phyloP scores from a whole-genome alignment of 2,888 invertebrate genomes.

The Cryptocephalus moraei region DNA sequence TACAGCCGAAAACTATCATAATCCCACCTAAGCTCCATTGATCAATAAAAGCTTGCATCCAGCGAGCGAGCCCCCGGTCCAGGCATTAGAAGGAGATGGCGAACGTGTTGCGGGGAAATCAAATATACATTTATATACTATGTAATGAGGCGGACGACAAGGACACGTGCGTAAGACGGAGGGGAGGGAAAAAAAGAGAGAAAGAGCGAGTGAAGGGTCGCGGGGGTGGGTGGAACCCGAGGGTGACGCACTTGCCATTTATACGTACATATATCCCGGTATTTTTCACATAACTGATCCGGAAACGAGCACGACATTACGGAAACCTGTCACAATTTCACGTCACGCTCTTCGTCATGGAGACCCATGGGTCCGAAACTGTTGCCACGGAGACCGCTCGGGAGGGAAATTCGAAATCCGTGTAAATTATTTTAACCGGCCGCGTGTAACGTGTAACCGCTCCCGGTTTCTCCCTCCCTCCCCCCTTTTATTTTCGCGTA shows the following conservation, averaged over 20 bases:
- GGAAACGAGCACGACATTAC: too few species aligned
- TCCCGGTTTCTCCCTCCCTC: too few species aligned
- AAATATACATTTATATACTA: slow-evolving; percentile 24
- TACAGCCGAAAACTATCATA: slow-evolving; percentile 29
- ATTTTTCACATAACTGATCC: neutral
- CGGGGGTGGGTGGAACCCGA: slow-evolving; percentile 5
- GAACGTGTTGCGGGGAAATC: slow-evolving; percentile 14
- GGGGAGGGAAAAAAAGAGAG: slow-evolving; percentile 6
- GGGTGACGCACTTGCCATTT: slow-evolving; percentile 10
- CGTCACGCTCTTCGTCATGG: too few species aligned
- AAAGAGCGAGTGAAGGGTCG: neutral
- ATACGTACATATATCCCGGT: slow-evolving; percentile 12
- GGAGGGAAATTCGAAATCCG: too few species aligned
- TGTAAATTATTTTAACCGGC: too few species aligned
- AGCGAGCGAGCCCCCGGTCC: slow-evolving; percentile 2
- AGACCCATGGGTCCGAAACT: too few species aligned
- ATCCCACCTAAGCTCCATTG: slow-evolving; percentile 26
- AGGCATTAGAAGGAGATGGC: slow-evolving; percentile 7
- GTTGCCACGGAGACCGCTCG: too few species aligned
- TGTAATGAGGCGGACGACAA: slow-evolving; percentile 24
- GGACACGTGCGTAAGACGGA: slow-evolving; percentile 17
- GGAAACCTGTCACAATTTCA: too few species aligned
- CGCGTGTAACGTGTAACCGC: too few species aligned
- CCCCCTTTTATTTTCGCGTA: too few species aligned
- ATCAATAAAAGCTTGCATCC: slow-evolving; percentile 22